phyloP scores from a whole-genome alignment of 2,888 invertebrate species.

The Orchesella flavescens region DNA sequence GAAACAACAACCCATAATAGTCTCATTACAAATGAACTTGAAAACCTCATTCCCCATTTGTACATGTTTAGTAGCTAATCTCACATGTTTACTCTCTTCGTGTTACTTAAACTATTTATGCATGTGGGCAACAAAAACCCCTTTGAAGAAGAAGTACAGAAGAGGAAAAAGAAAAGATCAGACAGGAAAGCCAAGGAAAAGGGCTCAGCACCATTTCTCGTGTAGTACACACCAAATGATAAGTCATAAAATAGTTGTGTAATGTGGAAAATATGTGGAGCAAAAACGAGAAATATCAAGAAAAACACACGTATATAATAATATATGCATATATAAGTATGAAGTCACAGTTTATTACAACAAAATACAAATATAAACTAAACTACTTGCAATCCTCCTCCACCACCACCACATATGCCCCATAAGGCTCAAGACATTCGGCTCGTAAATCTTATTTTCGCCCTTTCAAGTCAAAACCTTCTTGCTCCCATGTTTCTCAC shows the following conservation, averaged over 20 bases:
- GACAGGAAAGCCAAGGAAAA: conserved; percentile 3
- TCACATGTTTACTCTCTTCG: conserved; percentile 23
- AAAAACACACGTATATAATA: conserved; percentile 1
- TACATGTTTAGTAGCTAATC: conserved; percentile 16
- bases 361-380: neutral
- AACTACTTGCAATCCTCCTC: conserved; percentile 34
- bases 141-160: neutral
- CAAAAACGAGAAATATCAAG: conserved; percentile 8
- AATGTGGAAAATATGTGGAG: conserved; percentile 37
- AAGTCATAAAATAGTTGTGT: conserved; percentile 47
- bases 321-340: conserved; percentile 18
- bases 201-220: conserved; percentile 6
- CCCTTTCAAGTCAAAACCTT: conserved; percentile 66
- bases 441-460: conserved; percentile 70
- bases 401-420: conserved; percentile 47
- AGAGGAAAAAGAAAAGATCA: conserved; percentile 1
- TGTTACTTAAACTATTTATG: conserved; percentile 18
- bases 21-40: conserved; percentile 38
- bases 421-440: conserved; percentile 63
- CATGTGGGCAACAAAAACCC: conserved; percentile 26
- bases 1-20: conserved; percentile 27
- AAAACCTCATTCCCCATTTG: conserved; percentile 23
- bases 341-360: no score
- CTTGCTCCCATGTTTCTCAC: conserved; percentile 38
- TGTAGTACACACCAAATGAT: conserved; percentile 4